These are phyloP conservation scores for Adela reaumurella DNA, from an alignment of 2,888 invertebrate species.

Conservation along the genomic window DNA sequence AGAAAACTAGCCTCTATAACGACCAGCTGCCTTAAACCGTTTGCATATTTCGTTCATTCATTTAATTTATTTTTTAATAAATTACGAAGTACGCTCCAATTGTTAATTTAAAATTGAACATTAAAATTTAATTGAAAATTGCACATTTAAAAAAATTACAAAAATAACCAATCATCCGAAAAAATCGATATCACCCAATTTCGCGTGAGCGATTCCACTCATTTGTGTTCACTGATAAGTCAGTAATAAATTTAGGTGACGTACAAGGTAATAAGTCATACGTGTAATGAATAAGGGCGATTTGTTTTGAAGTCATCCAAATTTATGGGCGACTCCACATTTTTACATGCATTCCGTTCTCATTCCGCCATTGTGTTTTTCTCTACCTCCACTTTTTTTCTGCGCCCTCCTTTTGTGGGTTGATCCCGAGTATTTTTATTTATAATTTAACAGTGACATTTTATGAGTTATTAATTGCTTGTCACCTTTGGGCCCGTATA, in stretches of 20 bases:
- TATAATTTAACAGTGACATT: constrained; percentile 46
- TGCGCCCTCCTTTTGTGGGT: constrained; percentile 35
- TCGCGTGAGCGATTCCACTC: constrained; percentile 21
- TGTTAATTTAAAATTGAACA: no score
- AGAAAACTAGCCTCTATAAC: no score
- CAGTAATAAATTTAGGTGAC: constrained; percentile 41
- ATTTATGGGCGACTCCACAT: constrained; percentile 51
- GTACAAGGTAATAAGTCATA: constrained; percentile 46
- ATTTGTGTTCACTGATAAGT: constrained; percentile 41
- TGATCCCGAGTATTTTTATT: constrained; percentile 25
- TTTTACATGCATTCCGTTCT: constrained; percentile 50
- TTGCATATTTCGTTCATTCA: no score
- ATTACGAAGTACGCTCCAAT: no score
- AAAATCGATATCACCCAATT: no score
- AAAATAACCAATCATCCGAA: no score
- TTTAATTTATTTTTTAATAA: no score
- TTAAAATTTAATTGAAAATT: no score
- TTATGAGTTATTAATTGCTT: constrained; percentile 58
- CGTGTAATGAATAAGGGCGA: constrained; percentile 56
- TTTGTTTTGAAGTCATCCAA: constrained; percentile 54
- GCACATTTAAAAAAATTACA: no score
- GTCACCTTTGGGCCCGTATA: constrained; percentile 47
- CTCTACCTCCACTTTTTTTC: constrained; percentile 29
- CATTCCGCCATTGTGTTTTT: constrained; percentile 39
- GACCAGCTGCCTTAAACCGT: no score